A percentile compares a stretch with the other conserved stretches of the same genome.
Evolutionary conservation across 1,140 invertebrate genomes (phyloP).

Genomic region (Triops cancriformis): DNA sequence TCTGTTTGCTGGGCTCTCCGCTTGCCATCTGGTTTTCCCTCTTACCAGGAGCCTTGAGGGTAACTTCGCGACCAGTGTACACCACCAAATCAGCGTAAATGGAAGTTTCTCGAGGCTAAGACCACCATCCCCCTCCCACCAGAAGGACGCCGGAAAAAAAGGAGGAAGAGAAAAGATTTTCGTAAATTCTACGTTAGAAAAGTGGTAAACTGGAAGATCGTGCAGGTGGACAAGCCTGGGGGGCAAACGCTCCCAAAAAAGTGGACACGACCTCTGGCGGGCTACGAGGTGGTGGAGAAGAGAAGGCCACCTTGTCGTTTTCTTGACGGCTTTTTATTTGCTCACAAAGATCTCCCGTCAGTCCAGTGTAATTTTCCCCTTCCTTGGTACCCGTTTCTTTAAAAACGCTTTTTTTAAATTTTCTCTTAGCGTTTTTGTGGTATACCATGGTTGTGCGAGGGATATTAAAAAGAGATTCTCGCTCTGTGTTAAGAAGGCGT

Average conservation of each 20-base stretch:
- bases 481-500: background rate
- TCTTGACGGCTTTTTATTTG: constrained; percentile 12
- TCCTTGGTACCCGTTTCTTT: background rate
- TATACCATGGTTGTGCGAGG: background rate
- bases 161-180: background rate
- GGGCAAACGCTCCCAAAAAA: background rate
- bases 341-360: background rate
- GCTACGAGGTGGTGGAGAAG: background rate
- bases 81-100: background rate
- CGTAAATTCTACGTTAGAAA: background rate
- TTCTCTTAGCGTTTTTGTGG: background rate
- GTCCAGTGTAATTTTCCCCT: background rate
- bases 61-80: background rate
- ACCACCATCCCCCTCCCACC: too few species aligned
- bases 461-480: background rate
- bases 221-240: background rate
- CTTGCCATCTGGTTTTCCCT: background rate
- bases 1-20: background rate
- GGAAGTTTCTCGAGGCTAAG: background rate
- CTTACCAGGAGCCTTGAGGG: background rate
- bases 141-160: background rate
- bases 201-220: constrained; percentile 13
- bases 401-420: background rate
- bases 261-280: background rate
- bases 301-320: constrained; percentile 12